Evolutionary conservation across 2,888 invertebrate species (phyloP).

Genomic region (Plusia festucae): DNA sequence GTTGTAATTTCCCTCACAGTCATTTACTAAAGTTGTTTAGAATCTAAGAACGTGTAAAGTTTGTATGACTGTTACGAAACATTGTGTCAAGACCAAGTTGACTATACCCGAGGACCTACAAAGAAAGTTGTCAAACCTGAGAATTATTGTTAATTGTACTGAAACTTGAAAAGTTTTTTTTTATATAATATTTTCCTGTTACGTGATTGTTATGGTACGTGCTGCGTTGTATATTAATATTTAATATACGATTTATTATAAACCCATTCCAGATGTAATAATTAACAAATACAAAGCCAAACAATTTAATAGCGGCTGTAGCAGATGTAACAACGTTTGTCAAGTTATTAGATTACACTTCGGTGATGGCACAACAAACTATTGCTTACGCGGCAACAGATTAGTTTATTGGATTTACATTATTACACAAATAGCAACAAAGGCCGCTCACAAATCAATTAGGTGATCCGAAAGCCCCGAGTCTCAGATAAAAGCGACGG

Average conservation of each 20-base stretch:
- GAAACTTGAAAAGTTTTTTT: too few species aligned
- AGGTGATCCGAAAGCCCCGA: slow-evolving; percentile 77
- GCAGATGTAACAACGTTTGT: slow-evolving; percentile 36
- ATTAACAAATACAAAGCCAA: slow-evolving; percentile 11
- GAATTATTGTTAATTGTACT: too few species aligned
- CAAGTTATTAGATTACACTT: slow-evolving; percentile 41
- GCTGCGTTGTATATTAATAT: neutral
- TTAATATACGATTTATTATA: neutral
- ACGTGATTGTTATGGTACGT: neutral
- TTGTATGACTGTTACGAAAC: neutral
- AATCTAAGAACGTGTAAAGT: slow-evolving; percentile 18
- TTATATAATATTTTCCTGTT: neutral
- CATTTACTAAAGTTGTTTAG: slow-evolving; percentile 21
- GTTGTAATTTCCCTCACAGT: slow-evolving; percentile 44
- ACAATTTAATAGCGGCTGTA: slow-evolving; percentile 26
- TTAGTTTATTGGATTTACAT: slow-evolving; percentile 60
- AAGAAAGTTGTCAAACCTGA: too few species aligned
- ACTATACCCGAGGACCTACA: too few species aligned
- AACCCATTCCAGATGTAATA: neutral
- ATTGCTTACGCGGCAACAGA: slow-evolving; percentile 34
- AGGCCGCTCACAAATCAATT: slow-evolving; percentile 79
- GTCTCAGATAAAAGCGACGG: slow-evolving; percentile 81
- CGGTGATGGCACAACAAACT: slow-evolving; percentile 43
- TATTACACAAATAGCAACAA: slow-evolving; percentile 71
- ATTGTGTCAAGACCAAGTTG: too few species aligned